Evolutionary conservation across 2,797 vertebrate genomes (phyloP).

Genomic region (Chelonia mydas): DNA sequence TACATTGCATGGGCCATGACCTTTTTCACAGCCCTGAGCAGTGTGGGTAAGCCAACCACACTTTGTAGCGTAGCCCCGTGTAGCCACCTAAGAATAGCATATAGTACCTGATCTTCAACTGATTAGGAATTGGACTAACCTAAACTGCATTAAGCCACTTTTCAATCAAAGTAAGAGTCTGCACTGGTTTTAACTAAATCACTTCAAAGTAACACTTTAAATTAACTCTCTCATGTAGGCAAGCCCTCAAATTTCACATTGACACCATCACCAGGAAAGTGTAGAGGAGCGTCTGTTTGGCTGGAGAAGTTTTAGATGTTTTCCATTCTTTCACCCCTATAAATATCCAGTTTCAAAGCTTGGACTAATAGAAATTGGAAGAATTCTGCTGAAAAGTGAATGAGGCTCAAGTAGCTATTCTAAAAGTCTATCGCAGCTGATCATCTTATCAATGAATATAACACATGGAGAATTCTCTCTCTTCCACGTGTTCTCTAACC

Average conservation of each 20-base stretch:
- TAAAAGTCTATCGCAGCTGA: neutral
- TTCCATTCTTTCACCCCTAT: fast-evolving
- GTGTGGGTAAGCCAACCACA: neutral
- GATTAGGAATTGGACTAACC: fast-evolving
- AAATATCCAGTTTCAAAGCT: fast-evolving
- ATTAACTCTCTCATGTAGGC: neutral
- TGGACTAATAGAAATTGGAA: neutral
- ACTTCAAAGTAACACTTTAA: neutral
- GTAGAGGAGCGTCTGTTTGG: neutral
- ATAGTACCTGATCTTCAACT: fast-evolving
- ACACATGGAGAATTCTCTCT: neutral
- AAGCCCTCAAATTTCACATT: neutral
- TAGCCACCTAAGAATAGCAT: neutral
- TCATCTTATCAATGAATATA: neutral
- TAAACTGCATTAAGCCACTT: fast-evolving
- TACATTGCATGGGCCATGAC: neutral
- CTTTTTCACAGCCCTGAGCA: neutral
- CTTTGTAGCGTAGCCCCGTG: neutral
- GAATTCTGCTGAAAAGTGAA: fast-evolving
- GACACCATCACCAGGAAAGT: fast-evolving
- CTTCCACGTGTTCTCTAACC: neutral
- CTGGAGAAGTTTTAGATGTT: fast-evolving
- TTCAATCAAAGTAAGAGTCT: neutral
- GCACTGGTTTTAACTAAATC: neutral
- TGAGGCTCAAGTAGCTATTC: neutral